Base-by-base conservation (phyloP, 2,888 invertebrate species). In the Tiphia femorata region DNA sequence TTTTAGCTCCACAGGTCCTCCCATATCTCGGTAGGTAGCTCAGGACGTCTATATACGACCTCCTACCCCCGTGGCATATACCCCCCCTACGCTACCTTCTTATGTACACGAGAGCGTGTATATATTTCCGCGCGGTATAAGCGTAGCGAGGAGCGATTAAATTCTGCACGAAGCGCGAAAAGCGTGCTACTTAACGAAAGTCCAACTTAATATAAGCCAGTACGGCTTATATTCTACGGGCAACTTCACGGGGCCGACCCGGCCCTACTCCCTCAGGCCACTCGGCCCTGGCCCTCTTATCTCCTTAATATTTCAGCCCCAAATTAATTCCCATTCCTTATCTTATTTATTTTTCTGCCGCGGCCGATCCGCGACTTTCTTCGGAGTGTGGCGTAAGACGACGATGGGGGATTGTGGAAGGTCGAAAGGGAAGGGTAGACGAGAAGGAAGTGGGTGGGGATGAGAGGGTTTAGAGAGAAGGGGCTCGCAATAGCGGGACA, bases 301-400 rank as follows among this genome's bases (percentile, higher is more conserved):
- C 70, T 60, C 46, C 38, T 67, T 63, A 63, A 59, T 70, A 63
- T 67, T 67, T 63, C 54, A 49, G 50, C 27, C 59, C 46, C 47
- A 65, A 71, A 72, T 75, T 73, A 74, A 74, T 77, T 71, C 59
- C 20, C 66, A 29, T 65, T 58, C 60, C 70, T 74, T 67, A 64
- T 69, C 66, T 69, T 67, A 72, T 72, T 77, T 66, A 71, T 68
- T 70, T 70, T 62, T 51, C 51, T 50, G 46, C 35, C 35, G 19
- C 41, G 35, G 20, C 19, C 57, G 51, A 46, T 47, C 7, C 38
- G 3, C 35, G 42, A 37, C 54, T 41, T 52, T 49, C 30, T 12
- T 2, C 33, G 25, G 25, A 14, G 16, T 23, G 25, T 29, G 40
- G 29, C 23, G 27, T 17, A 16, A 38, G 19, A 19, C 19, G 19